Percentiles rank a stretch among this genome's conserved stretches.
Evolutionary conservation across 2,888 invertebrate species (phyloP).

Genomic region (Limenitis arthemis): DNA sequence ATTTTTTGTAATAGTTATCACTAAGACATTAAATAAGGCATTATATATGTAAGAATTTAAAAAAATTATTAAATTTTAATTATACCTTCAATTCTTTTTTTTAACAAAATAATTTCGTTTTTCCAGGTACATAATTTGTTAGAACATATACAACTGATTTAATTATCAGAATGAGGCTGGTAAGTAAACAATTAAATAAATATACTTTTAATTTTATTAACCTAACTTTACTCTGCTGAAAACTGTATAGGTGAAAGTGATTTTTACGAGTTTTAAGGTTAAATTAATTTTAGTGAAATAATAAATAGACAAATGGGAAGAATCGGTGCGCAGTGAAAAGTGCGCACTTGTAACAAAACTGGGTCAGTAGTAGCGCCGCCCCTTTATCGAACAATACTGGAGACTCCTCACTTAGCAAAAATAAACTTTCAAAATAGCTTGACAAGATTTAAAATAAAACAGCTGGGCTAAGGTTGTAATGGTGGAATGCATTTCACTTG

Average conservation of each 20-base stretch:
- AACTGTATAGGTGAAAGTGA: neutral
- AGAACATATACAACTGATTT: conserved; percentile 33
- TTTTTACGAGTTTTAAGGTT: conserved; percentile 14
- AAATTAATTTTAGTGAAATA: conserved; percentile 41
- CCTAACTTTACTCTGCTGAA: neutral
- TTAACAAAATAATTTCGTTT: conserved; percentile 26
- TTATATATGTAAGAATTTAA: neutral
- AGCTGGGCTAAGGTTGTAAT: conserved; percentile 35
- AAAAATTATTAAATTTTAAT: neutral
- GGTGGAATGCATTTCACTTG: conserved; percentile 52
- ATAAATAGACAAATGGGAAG: conserved; percentile 58
- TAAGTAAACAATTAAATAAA: conserved; percentile 34
- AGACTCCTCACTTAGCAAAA: conserved; percentile 40
- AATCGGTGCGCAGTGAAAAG: conserved; percentile 63
- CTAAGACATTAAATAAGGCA: too few species aligned
- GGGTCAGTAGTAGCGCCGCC: conserved; percentile 70
- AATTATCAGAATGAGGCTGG: conserved; percentile 59
- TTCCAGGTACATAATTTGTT: conserved; percentile 49
- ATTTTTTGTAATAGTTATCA: too few species aligned
- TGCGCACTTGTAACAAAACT: conserved; percentile 68
- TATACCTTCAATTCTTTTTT: neutral
- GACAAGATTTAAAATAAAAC: conserved; percentile 43
- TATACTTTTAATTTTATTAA: neutral
- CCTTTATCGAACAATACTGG: conserved; percentile 63
- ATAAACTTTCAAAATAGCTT: conserved; percentile 44